Percentiles rank a stretch among this genome's conserved stretches.
phyloP scores from a whole-genome alignment of 1,140 invertebrate genomes.

The Saccostrea echinata region DNA sequence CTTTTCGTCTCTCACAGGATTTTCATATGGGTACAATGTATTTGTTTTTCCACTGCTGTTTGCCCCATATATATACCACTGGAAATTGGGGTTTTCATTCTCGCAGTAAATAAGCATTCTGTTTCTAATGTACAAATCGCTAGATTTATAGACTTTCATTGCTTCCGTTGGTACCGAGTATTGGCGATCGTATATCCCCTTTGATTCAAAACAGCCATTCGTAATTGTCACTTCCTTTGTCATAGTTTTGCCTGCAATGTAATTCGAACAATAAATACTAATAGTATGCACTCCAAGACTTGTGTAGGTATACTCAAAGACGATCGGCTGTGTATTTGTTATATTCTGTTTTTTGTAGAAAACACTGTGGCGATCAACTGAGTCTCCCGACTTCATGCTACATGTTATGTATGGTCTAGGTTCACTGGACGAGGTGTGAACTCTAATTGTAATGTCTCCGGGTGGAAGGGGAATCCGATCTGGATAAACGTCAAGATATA shows the following conservation, averaged over 20 bases:
- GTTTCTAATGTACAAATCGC: not conserved
- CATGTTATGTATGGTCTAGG: not conserved
- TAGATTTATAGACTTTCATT: not conserved
- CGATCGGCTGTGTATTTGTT: not conserved
- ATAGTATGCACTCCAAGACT: constrained; percentile 1
- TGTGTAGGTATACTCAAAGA: not conserved
- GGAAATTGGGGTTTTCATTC: not conserved
- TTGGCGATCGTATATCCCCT: not conserved
- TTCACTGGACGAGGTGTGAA: not conserved
- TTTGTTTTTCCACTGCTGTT: not conserved
- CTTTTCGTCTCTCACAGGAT: not conserved
- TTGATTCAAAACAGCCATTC: not conserved
- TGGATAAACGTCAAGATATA: not conserved
- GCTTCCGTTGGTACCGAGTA: not conserved
- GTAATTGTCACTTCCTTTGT: not conserved
- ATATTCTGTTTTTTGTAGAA: constrained; percentile 11
- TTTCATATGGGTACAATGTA: not conserved
- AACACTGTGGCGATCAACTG: constrained; percentile 8
- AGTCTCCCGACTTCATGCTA: not conserved
- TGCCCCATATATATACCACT: not conserved
- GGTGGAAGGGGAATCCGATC: not conserved
- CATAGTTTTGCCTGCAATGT: not conserved
- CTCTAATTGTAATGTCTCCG: not conserved
- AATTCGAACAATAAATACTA: not conserved
- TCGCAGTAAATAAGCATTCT: not conserved